phyloP scores from a whole-genome alignment of 2,113 vertebrate genomes.

The Menura novaehollandiae region DNA sequence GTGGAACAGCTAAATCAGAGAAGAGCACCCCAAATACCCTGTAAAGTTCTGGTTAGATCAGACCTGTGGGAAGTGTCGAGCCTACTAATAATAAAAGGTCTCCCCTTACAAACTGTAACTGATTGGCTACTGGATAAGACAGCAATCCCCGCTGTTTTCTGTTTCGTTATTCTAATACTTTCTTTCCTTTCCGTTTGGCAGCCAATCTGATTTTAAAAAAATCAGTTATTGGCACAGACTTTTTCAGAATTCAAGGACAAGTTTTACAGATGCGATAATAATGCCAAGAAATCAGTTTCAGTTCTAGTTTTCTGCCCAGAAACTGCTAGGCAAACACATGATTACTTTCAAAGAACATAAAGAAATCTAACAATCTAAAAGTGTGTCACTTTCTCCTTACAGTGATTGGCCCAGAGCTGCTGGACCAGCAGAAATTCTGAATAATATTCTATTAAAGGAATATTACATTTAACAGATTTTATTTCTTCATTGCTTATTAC shows the following conservation, averaged over 20 bases:
- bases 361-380: not conserved
- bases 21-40: not conserved
- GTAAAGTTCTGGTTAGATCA: not conserved
- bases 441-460: not conserved
- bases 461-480: not conserved
- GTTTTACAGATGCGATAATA: not conserved
- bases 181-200: not conserved
- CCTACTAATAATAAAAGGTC: accelerated
- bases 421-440: not conserved
- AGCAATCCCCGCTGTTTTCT: not conserved
- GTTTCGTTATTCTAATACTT: not conserved
- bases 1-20: not conserved
- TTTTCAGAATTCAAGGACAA: not conserved
- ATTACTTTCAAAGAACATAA: not conserved
- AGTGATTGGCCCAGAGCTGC: not conserved
- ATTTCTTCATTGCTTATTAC: not conserved
- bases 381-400: not conserved
- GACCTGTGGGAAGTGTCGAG: not conserved
- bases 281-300: not conserved
- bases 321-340: not conserved
- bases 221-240: not conserved
- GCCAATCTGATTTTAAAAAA: not conserved
- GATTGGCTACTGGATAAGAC: not conserved
- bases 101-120: not conserved
- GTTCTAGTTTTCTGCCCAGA: not conserved